Conservation (phyloP, 1,140 invertebrate genomes). For the Aphis craccivora region DNA sequence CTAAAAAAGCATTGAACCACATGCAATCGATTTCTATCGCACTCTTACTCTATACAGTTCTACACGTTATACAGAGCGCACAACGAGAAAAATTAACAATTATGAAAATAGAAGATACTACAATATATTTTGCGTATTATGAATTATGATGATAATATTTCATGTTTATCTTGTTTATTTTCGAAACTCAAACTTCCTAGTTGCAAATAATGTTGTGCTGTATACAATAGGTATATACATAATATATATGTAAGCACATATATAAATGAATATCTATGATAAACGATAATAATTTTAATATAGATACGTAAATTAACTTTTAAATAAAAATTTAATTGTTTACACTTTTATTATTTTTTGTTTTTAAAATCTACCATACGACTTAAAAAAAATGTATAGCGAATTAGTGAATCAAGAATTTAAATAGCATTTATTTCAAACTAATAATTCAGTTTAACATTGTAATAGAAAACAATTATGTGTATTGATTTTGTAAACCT, state of each 20-base stretch:
- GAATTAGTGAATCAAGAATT: not conserved
- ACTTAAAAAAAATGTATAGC: not conserved
- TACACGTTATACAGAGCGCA: not conserved
- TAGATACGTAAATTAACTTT: not conserved
- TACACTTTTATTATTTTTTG: not conserved
- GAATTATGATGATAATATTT: not conserved
- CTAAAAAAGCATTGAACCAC: constrained; percentile 39
- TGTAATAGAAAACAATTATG: not conserved
- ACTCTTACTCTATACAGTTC: constrained; percentile 18
- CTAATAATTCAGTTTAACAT: not conserved
- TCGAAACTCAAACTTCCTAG: not conserved
- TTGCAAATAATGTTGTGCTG: not conserved
- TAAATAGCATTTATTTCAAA: not conserved
- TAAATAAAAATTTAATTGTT: not conserved
- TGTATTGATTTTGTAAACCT: not conserved
- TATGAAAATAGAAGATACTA: not conserved
- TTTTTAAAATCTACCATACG: not conserved
- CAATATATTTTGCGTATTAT: not conserved
- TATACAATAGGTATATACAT: not conserved
- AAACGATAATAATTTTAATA: not conserved
- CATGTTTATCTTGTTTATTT: not conserved
- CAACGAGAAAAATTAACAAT: not conserved
- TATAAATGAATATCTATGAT: not conserved
- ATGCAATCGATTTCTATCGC: constrained; percentile 45
- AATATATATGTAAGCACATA: not conserved